A percentile compares a stretch with the other conserved stretches of the same genome.
Evolutionary conservation across 2,888 invertebrate species (phyloP).

Genomic region (Diaperis boleti): DNA sequence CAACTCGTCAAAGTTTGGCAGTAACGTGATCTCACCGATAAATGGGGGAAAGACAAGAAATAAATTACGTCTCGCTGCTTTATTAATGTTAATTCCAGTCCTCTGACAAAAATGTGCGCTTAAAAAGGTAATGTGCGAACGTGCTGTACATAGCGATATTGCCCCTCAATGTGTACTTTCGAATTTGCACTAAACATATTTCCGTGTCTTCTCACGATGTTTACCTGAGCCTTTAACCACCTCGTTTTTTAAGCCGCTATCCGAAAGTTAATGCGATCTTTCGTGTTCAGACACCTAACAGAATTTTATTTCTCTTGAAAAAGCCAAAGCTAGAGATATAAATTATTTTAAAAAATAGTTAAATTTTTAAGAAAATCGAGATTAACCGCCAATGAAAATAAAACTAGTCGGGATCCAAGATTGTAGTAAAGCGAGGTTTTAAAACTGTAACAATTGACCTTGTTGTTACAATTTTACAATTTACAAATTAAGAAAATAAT

Average conservation of each 20-base stretch:
- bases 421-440: too few relatives aligned
- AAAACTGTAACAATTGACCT: too few relatives aligned
- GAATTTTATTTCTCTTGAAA: too few relatives aligned
- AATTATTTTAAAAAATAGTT: too few relatives aligned
- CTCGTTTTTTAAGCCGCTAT: neutral
- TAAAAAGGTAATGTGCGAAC: slow-evolving; percentile 6
- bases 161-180: slow-evolving; percentile 13
- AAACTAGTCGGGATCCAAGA: too few relatives aligned
- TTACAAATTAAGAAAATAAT: too few relatives aligned
- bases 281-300: neutral
- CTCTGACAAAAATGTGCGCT: slow-evolving; percentile 4
- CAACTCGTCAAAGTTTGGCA: slow-evolving; percentile 3
- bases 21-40: slow-evolving; percentile 3
- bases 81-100: slow-evolving; percentile 4
- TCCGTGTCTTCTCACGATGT: slow-evolving; percentile 1
- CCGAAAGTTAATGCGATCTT: neutral
- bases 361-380: too few relatives aligned
- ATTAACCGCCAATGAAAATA: too few relatives aligned
- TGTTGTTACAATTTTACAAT: too few relatives aligned
- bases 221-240: slow-evolving; percentile 1
- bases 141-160: slow-evolving; percentile 13
- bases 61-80: neutral
- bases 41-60: neutral
- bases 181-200: slow-evolving; percentile 19
- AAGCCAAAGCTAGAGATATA: too few relatives aligned